phyloP scores from a whole-genome alignment of 1,140 invertebrate genomes.

The Drosophila pallidifrons region DNA sequence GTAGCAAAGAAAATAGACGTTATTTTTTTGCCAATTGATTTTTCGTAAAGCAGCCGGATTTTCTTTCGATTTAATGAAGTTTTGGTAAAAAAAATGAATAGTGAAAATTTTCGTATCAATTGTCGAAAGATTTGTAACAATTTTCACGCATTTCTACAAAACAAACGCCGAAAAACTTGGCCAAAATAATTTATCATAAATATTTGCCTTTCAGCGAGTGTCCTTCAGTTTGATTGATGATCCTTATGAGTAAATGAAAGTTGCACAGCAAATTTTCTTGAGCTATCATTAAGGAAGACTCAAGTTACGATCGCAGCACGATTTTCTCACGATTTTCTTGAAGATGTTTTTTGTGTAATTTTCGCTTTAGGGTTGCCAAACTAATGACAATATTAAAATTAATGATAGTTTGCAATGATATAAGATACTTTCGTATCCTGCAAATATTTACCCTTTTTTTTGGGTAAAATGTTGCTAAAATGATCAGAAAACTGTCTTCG shows the following conservation, averaged over 20 bases:
- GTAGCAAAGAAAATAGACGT: conserved; percentile 56
- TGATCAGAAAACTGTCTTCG: conserved; percentile 27
- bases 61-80: conserved; percentile 62
- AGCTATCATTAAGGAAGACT: conserved; percentile 65
- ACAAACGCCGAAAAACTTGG: conserved; percentile 50
- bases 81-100: conserved; percentile 38
- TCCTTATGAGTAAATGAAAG: conserved; percentile 57
- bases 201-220: conserved; percentile 69
- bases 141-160: conserved; percentile 65
- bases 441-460: conserved; percentile 75
- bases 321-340: conserved; percentile 32
- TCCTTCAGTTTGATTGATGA: conserved; percentile 70
- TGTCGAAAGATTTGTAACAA: conserved; percentile 32
- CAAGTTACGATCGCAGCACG: conserved; percentile 69
- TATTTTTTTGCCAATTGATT: conserved; percentile 53
- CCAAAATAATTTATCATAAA: conserved; percentile 75
- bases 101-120: conserved; percentile 30
- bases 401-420: conserved; percentile 61
- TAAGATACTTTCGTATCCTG: conserved; percentile 61
- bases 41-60: conserved; percentile 57
- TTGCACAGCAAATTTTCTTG: conserved; percentile 35
- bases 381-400: conserved; percentile 82
- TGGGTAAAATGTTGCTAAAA: conserved; percentile 57
- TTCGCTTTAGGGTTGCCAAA: conserved; percentile 42
- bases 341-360: conserved; percentile 34